Evolutionary conservation across 2,113 vertebrate species (phyloP), one percentile per base, ranked within the genome.

Genomic region (Anolis sagrei): DNA sequence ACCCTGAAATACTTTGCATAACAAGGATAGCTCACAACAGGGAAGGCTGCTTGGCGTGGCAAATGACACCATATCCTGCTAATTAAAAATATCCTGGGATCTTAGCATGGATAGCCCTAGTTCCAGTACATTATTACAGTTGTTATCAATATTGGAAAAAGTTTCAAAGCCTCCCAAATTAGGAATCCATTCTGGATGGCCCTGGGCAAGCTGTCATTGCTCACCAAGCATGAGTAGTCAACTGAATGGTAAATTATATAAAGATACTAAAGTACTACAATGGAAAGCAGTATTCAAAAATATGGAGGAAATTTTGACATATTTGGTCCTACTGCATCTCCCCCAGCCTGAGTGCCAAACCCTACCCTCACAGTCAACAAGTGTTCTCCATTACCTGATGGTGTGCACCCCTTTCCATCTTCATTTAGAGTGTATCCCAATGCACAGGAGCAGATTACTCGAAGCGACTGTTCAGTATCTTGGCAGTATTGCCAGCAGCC

Each of bases 401-500:
- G 89, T n/a, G 75, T 3, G 1, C 96, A 96, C 29, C 69, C 88
- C 85, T 91, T 94, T 5, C 94, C 90, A 0, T 96, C 95, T 29
- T 94, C 86, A 0, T 93, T 94, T 62, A 97, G 92, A 13, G 49
- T 25, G 61, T 96, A 97, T 2, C 84, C 96, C 58, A 83, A 49
- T 1, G 93, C 88, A 11, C 97, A 97, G 93, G 94, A 95, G 54
- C 97, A 96, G 7, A 1, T 62, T 76, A 93, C 95, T 0, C 19
- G 79, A 0, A 76, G 79, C 62, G 91, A 9, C 0, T 77, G 87
- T 9, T 81, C 44, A 8, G 84, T 70, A 29, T 95, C 95, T 81
- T 87, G 88, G 87, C 97, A 97, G 93, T 96, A 96, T 91, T 97
- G 97, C 93, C 91, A 82, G 88, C 97, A 97, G 25, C 94, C 95